Evolutionary conservation across 2,797 vertebrate genomes (phyloP).

Genomic region (Danio albolineatus): DNA sequence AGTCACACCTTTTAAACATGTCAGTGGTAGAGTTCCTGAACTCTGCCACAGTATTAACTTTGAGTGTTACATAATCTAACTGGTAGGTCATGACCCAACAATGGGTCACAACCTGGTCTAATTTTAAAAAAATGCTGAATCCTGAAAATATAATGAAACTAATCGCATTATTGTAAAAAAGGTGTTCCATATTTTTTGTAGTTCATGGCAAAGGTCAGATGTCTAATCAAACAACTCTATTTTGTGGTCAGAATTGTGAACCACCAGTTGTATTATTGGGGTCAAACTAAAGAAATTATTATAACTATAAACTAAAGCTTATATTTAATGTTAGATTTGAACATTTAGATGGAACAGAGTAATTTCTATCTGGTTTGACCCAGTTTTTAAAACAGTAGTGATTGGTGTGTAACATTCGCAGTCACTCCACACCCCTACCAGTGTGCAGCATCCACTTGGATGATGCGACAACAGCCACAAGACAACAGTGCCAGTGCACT

Average conservation of each 20-base stretch:
- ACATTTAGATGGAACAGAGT: too few relatives aligned
- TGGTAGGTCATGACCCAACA: neutral
- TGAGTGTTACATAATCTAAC: neutral
- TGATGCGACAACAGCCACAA: too few relatives aligned
- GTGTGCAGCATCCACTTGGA: too few relatives aligned
- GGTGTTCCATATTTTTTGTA: neutral
- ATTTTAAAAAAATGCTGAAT: neutral
- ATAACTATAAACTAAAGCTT: too few relatives aligned
- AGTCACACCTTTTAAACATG: conserved; percentile 12
- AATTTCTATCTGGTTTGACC: too few relatives aligned
- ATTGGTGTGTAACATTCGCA: too few relatives aligned
- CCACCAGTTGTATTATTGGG: neutral
- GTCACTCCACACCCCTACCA: too few relatives aligned
- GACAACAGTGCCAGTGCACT: too few relatives aligned
- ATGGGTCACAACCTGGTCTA: neutral
- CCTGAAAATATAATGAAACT: neutral
- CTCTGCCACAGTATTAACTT: neutral
- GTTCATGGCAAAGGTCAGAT: neutral
- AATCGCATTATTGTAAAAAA: neutral
- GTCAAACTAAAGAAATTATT: too few relatives aligned
- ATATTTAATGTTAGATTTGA: too few relatives aligned
- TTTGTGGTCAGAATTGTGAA: neutral
- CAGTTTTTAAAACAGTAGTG: too few relatives aligned
- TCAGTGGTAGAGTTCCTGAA: neutral
- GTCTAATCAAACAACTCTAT: neutral